These are phyloP conservation scores for Nasua narica DNA, from an alignment of 2,797 vertebrate species.

Conservation along the genomic window DNA sequence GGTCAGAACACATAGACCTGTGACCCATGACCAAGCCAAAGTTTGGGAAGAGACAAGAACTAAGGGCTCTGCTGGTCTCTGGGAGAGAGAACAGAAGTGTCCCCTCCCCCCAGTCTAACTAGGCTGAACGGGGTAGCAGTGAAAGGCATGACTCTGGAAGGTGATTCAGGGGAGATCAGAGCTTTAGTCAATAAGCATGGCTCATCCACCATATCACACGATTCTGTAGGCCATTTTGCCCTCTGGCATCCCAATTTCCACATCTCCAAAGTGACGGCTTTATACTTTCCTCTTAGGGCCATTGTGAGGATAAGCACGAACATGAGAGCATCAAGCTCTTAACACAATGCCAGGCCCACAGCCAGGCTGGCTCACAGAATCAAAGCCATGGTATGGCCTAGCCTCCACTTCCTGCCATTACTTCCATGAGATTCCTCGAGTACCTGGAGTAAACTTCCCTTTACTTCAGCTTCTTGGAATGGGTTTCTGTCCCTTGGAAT, in stretches of 20 bases:
- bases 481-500: slow-evolving; percentile 29
- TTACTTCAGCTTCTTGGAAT: not conserved
- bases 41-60: not conserved
- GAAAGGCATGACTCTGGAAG: not conserved
- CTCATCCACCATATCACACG: not conserved
- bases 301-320: not conserved
- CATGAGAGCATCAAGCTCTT: not conserved
- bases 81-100: not conserved
- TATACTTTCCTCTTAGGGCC: not conserved
- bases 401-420: not conserved
- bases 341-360: not conserved
- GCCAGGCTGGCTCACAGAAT: not conserved
- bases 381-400: not conserved
- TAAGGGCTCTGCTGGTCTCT: not conserved
- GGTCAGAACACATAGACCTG: not conserved
- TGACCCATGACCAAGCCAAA: not conserved
- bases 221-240: not conserved
- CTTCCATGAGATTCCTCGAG: not conserved
- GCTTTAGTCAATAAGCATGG: not conserved
- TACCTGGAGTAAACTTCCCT: not conserved
- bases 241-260: not conserved
- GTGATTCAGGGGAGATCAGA: not conserved
- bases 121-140: not conserved
- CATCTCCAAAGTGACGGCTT: not conserved
- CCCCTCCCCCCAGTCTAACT: not conserved